Base-by-base conservation (phyloP, 2,888 invertebrate genomes). In the Lasioglossum leucozonium region DNA sequence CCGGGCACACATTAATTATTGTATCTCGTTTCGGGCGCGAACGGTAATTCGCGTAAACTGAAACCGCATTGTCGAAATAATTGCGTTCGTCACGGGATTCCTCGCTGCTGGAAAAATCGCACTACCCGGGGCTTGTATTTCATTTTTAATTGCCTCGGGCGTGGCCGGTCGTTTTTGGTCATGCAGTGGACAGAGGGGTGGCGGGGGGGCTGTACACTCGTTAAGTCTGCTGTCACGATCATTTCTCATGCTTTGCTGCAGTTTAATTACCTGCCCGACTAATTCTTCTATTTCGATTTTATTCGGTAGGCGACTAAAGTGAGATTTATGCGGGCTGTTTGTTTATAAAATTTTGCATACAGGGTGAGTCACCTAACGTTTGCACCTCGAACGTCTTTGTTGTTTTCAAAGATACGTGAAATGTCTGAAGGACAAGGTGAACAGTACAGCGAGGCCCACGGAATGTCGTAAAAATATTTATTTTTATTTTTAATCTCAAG, bases 11-110 rank as follows among this genome's bases (percentile, higher is more conserved):
- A 47, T 69, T 82, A 85, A 89, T 86, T 82, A 80, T 82, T 51
- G 82, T 84, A 80, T 89, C 84, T n/a, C 55, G 77, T 89, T 87
- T 84, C 87, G 34, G 42, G 51, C 40, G 69, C 47, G 40, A 55
- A 40, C 58, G 71, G 78, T 67, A 82, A 88, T 86, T 88, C 69
- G 65, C 51, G 82, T 81, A 81, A 85, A 69, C 69, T 58, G 85
- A 89, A 73, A 87, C 44, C 67, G 42, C 42, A 51, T 72, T 47
- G 72, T 34, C 22, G 65, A 69, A 78, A 79, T 86, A 82, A 69
- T 77, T 40, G 44, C 30, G 18, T 67, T 65, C 42, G 22, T 51
- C 30, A 18, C 34, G 10, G 34, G 4, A 16, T 34, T 75, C 51
- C 22, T 26, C n/a, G 22, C 18, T 11, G 11, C n/a, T n/a, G 37